Conservation (phyloP, 2,797 vertebrate species). For the Dryobates pubescens region DNA sequence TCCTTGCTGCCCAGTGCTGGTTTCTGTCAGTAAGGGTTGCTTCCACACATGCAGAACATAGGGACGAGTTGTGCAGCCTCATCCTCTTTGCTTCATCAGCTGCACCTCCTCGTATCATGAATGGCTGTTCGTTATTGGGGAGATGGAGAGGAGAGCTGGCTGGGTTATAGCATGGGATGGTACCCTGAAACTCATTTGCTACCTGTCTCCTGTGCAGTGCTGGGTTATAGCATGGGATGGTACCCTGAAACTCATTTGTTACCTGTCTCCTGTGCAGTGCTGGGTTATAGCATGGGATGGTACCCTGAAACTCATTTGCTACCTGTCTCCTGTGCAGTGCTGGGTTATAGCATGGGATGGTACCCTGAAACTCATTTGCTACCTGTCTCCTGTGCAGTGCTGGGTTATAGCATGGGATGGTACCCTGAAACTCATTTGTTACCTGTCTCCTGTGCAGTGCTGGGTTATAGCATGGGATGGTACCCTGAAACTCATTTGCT, state of each 20-base stretch:
- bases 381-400: accelerated
- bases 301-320: too few relatives aligned
- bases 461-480: accelerated
- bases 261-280: not conserved
- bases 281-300: not conserved
- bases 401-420: too few relatives aligned
- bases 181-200: not conserved
- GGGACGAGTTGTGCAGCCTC: not conserved
- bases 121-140: not conserved
- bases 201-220: accelerated
- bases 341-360: accelerated
- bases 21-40: not conserved
- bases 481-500: not conserved
- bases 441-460: too few relatives aligned
- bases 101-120: accelerated
- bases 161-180: accelerated
- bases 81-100: not conserved
- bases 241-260: too few relatives aligned
- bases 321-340: too few relatives aligned
- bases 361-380: not conserved
- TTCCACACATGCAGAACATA: accelerated
- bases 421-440: too few relatives aligned
- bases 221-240: too few relatives aligned
- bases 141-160: not conserved
- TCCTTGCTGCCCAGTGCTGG: not conserved